Percentiles rank a stretch among this genome's conserved stretches.
phyloP scores from a whole-genome alignment of 1,140 invertebrate species.

The Samia ricini region DNA sequence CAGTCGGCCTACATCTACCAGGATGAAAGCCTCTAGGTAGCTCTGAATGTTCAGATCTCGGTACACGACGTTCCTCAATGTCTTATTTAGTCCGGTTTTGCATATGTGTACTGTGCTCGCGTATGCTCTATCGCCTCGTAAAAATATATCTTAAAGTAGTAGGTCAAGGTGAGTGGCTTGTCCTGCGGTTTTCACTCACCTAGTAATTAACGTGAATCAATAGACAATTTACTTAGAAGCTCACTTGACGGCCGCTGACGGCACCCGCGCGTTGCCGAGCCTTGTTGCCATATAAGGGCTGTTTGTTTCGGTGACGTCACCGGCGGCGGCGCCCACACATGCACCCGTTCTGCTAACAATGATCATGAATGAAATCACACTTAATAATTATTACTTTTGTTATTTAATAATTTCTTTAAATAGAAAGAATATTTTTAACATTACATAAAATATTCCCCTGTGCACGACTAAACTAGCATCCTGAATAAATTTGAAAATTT shows the following conservation, averaged over 20 bases:
- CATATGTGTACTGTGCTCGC: no score
- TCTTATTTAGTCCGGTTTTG: no score
- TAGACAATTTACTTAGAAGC: not conserved
- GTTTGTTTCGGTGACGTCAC: constrained; percentile 15
- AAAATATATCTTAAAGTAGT: no score
- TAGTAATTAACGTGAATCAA: not conserved
- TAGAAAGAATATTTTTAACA: not conserved
- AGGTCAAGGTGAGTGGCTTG: not conserved
- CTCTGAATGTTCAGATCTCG: no score
- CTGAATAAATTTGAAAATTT: no score
- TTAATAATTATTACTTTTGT: not conserved
- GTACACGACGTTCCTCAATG: no score
- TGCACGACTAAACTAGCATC: no score
- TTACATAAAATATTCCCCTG: not conserved
- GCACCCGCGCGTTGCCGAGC: not conserved
- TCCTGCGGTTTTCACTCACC: not conserved
- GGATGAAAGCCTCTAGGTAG: no score
- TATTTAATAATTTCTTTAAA: not conserved
- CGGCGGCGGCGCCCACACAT: constrained; percentile 11
- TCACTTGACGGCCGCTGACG: not conserved
- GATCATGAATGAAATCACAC: constrained; percentile 18
- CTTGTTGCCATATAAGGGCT: constrained; percentile 17
- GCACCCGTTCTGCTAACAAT: not conserved
- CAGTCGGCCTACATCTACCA: no score
- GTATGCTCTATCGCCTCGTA: no score